These are phyloP conservation scores for Cancer borealis DNA, from an alignment of 2,888 invertebrate genomes.

Conservation along the genomic window DNA sequence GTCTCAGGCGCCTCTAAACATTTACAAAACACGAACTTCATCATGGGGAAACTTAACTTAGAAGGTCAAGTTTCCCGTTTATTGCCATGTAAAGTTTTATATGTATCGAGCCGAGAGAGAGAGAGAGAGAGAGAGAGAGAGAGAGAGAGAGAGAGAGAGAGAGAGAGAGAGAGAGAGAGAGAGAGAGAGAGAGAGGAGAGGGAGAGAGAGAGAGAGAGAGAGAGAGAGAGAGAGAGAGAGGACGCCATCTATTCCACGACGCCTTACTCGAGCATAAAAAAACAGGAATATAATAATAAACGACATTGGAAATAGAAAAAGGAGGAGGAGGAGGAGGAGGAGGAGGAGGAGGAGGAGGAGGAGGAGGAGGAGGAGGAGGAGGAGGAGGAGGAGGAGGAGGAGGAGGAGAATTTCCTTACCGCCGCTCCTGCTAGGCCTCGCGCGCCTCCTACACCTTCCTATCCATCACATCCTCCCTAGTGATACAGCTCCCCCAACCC, in stretches of 20 bases:
- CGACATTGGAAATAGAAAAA: neutral
- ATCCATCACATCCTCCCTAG: neutral
- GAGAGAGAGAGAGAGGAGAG: slow-evolving; percentile 52
- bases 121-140: slow-evolving; percentile 58
- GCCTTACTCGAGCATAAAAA: neutral
- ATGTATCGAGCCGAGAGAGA: slow-evolving; percentile 28
- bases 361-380: neutral
- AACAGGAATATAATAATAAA: neutral
- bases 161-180: slow-evolving; percentile 47
- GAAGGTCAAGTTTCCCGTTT: neutral
- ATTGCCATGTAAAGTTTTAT: slow-evolving; percentile 10
- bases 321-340: no score
- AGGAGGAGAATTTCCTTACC: neutral
- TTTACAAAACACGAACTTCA: neutral
- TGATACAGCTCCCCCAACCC: neutral
- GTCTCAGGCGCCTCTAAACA: neutral
- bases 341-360: neutral
- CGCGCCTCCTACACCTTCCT: neutral
- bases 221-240: slow-evolving; percentile 42
- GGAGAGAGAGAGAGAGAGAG: slow-evolving; percentile 39
- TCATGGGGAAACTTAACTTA: neutral
- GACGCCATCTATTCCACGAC: neutral
- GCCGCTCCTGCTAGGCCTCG: neutral
- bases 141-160: slow-evolving; percentile 55
- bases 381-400: neutral